Evolutionary conservation across 2,797 vertebrate genomes (phyloP).

Genomic region (Crypturellus tataupa): DNA sequence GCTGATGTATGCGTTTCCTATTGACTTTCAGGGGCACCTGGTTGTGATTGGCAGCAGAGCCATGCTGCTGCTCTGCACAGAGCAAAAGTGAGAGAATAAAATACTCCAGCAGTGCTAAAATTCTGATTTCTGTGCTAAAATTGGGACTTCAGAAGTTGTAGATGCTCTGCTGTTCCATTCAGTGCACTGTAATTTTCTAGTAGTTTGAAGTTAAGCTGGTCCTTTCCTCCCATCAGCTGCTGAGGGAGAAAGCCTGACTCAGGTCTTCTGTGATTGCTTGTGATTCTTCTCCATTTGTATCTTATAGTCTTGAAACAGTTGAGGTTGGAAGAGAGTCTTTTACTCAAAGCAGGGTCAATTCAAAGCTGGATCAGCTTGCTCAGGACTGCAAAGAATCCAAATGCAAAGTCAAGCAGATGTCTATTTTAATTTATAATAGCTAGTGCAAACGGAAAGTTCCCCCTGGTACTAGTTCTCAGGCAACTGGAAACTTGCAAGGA

Average conservation of each 20-base stretch:
- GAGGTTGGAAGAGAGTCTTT: background rate
- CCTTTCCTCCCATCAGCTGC: background rate
- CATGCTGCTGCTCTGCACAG: background rate
- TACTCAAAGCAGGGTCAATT: background rate
- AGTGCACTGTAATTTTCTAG: conserved; percentile 53
- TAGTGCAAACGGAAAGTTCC: background rate
- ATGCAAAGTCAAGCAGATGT: conserved; percentile 33
- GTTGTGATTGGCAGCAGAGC: rapidly evolving
- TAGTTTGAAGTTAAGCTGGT: conserved; percentile 7
- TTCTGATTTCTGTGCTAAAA: background rate
- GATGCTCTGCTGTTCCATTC: background rate
- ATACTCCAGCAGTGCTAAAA: background rate
- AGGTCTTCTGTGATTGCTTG: conserved; percentile 14
- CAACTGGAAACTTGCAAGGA: conserved; percentile 1
- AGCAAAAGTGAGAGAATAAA: background rate
- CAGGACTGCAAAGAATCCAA: conserved; percentile 33
- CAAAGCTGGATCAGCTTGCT: background rate
- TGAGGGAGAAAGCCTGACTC: conserved; percentile 40
- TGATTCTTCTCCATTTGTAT: conserved; percentile 27
- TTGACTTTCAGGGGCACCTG: background rate
- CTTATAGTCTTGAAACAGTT: background rate
- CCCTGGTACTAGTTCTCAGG: background rate
- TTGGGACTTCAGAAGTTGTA: background rate
- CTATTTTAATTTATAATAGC: conserved; percentile 24
- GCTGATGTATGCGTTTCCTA: background rate